Percentiles rank a stretch among this genome's conserved stretches.
Evolutionary conservation across 2,888 invertebrate species (phyloP).

Genomic region (Hypselothyrea guttata): DNA sequence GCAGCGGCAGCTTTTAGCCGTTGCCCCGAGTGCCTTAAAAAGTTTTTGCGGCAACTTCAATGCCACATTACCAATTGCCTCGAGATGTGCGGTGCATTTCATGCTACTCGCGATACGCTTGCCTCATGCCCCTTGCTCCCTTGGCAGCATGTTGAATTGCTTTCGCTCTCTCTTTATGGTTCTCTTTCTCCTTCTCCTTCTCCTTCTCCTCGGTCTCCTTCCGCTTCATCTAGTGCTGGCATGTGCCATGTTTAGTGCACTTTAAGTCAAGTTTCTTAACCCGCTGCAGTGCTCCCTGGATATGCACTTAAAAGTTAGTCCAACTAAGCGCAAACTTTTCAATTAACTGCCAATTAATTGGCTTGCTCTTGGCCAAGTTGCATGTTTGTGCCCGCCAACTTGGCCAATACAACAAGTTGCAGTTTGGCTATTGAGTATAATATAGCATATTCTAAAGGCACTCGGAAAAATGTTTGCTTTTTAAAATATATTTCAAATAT

Average conservation of each 20-base stretch:
- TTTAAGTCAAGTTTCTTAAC: slow-evolving; percentile 29
- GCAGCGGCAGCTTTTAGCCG: slow-evolving; percentile 26
- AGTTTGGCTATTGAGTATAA: not conserved
- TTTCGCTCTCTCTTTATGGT: not conserved
- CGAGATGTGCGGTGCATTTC: slow-evolving; percentile 49
- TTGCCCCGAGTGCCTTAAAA: slow-evolving; percentile 32
- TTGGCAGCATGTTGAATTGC: too few relatives aligned
- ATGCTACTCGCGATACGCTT: slow-evolving; percentile 39
- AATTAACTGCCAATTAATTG: slow-evolving; percentile 74
- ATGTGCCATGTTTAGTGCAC: slow-evolving; percentile 32
- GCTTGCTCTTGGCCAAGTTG: too few relatives aligned
- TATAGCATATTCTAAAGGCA: too few relatives aligned
- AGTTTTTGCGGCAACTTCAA: slow-evolving; percentile 47
- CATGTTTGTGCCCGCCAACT: too few relatives aligned
- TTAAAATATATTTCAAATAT: too few relatives aligned
- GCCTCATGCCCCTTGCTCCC: not conserved
- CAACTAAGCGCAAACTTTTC: slow-evolving; percentile 56
- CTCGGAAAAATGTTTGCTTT: too few relatives aligned
- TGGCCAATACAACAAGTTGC: not conserved
- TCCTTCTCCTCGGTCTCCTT: not conserved
- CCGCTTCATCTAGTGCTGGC: too few relatives aligned
- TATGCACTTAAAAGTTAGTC: slow-evolving; percentile 54
- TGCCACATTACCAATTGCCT: slow-evolving; percentile 67
- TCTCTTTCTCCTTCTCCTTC: not conserved
- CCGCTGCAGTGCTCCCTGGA: slow-evolving; percentile 15